Evolutionary conservation across 2,888 invertebrate genomes (phyloP), one percentile per base, ranked within the genome.

Genomic region (Philonicus albiceps): DNA sequence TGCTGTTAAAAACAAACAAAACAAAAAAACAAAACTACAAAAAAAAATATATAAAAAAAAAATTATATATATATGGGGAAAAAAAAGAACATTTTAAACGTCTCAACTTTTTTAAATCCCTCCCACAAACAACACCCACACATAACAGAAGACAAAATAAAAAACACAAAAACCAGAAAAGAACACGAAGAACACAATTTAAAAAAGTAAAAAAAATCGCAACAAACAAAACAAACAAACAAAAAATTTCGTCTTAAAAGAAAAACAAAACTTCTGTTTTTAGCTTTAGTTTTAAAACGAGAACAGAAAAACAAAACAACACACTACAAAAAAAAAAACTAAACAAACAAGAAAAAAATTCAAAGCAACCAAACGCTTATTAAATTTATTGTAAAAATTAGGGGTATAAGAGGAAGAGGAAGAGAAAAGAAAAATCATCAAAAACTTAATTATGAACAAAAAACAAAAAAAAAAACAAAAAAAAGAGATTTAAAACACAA

Each of bases 301-400:
- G n/a, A n/a, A n/a, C n/a, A n/a, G n/a, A n/a, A n/a, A n/a, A n/a
- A n/a, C n/a, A n/a, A n/a, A n/a, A n/a, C n/a, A n/a, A n/a, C n/a
- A n/a, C n/a, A n/a, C n/a, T n/a, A n/a, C 3, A 74, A 30, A 30
- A 74, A 74, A 74, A 6, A 74, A 74, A 74, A 74, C 2, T 37
- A 11, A 74, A 34, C 5, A 74, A 34, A n/a, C 7, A 7, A 27
- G n/a, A n/a, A n/a, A 34, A 16, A 2, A 74, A 74, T 74, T 30
- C 34, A 37, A 81, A 81, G 81, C 81, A 81, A 81, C 81, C 64
- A 64, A 81, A 81, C 81, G 81, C 81, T 81, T 81, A 81, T 81
- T 81, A 81, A 53, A 81, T 30, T 64, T 81, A 81, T 81, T 81
- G 55, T 81, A 64, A 81, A 37, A 81, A n/a, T 19, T 55, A 55